Base-by-base conservation (phyloP, 2,113 vertebrate species). In the Microtus pennsylvanicus region DNA sequence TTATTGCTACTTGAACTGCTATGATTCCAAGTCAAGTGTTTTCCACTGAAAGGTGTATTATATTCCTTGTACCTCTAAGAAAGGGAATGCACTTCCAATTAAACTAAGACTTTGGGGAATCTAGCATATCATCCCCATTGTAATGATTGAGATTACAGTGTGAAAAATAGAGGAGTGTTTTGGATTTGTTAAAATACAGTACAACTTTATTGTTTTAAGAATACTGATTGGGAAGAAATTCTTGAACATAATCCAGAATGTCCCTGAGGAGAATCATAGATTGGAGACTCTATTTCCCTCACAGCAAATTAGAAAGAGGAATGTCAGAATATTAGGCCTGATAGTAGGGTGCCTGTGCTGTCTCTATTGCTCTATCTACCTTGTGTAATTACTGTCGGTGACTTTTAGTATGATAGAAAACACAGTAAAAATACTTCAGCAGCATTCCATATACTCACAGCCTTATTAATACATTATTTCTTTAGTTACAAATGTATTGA, bases 21-120 rank as follows among this genome's bases (percentile, higher is more conserved):
- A 67, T 74, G 28, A 55, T 33, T 96, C 7, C 42, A 61, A 47
- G 1, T 35, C 38, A 42, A 82, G 42, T 91, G 21, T 85, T 69
- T 42, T 94, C 33, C 47, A 22, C 67, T 93, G 72, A 82, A 94
- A 95, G 47, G 72, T 89, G 4, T 63, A 55, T 88, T 94, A 58
- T 77, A 69, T 55, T 75, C 61, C 50, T 17, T 91, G 9, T 45
- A n/a, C 33, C 55, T 45, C 69, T 58, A 83, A 83, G 77, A 83
- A 80, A 88, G 28, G 50, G 67, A 90, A 88, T 92, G 6, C 50
- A 38, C 63, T 76, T 94, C 47, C 85, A 80, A 67, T 93, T 94
- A 85, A 89, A 91, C 67, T 22, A n/a, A 61, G n/a, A 19, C 58
- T 90, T 94, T 91, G 67, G 35, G 26, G 89, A 80, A 91, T 63